Evolutionary conservation across 2,888 invertebrate species (phyloP).

Genomic region (Deroplatys truncata): DNA sequence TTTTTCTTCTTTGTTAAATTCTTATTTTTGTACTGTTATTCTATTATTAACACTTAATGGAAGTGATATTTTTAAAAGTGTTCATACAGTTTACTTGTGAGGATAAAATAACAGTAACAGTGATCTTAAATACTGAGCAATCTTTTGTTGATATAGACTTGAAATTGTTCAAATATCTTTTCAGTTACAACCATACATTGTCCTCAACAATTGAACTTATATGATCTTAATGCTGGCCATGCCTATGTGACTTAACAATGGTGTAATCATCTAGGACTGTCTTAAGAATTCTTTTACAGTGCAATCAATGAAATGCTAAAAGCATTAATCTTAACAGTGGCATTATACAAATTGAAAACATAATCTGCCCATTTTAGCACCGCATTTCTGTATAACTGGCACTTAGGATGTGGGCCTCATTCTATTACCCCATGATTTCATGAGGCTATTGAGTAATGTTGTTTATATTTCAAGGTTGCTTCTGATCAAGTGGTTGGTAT

Average conservation of each 20-base stretch:
- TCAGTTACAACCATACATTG: background rate
- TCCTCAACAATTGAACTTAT: background rate
- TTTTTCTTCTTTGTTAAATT: background rate
- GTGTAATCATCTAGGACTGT: background rate
- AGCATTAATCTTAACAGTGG: background rate
- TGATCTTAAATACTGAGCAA: background rate
- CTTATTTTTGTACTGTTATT: background rate
- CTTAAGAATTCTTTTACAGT: background rate
- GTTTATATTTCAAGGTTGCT: background rate
- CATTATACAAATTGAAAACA: background rate
- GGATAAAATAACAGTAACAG: background rate
- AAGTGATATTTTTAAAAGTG: background rate
- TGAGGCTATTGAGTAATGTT: background rate
- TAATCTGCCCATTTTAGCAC: background rate
- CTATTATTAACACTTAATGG: background rate
- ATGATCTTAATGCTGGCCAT: background rate
- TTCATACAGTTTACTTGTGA: background rate
- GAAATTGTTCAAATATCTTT: background rate
- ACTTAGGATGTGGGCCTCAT: background rate
- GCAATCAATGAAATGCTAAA: background rate
- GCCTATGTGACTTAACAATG: background rate
- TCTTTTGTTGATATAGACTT: background rate
- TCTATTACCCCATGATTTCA: background rate
- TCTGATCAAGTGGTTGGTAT: conserved; percentile 9
- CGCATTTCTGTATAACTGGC: background rate